Base-by-base conservation (phyloP, 2,888 invertebrate species). In the Stenodera caucasica region DNA sequence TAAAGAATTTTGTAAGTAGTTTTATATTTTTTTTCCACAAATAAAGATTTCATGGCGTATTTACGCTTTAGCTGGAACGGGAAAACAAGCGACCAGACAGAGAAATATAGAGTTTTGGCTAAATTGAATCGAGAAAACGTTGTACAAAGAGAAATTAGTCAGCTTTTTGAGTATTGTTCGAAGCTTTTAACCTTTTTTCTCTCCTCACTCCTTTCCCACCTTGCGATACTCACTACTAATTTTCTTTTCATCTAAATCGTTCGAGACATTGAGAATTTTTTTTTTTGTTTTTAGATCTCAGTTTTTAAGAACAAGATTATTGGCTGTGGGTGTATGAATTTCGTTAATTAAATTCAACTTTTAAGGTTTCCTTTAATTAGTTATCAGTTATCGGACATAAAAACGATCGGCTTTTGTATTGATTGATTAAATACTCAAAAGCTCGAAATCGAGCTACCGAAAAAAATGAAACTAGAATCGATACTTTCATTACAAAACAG, bases 91-190 rank as follows among this genome's bases (percentile, higher is more conserved):
- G n/a, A n/a, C n/a, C n/a, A n/a, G n/a, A n/a, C n/a, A n/a, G n/a
- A n/a, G 40, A 45, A 45, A 45, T 45, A 45, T 21, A 14, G 45
- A 45, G 12, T 21, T 45, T 45, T 45, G 21, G 21, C 45, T 18
- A 45, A 45, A 45, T 45, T 45, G 45, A 45, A 45, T 45, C 45
- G 45, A 45, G 21, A 45, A 21, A 45, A 45, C 21, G 45, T 45
- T 45, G 45, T 45, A 45, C 45, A 45, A 45, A 45, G 45, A 21
- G 45, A 45, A 45, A 45, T 45, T 45, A 45, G 45, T 45, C 45
- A 45, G 45, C 45, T 45, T 45, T 45, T 45, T 45, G 45, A 45
- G 45, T 45, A 45, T 45, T 45, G 45, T 45, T 18, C 45, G 45
- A 21, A 21, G 45, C 45, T 45, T 45, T 45, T 21, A 21, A 21